These are phyloP conservation scores for Azorinus chamasolen DNA, from an alignment of 2,888 invertebrate species.

Conservation along the genomic window DNA sequence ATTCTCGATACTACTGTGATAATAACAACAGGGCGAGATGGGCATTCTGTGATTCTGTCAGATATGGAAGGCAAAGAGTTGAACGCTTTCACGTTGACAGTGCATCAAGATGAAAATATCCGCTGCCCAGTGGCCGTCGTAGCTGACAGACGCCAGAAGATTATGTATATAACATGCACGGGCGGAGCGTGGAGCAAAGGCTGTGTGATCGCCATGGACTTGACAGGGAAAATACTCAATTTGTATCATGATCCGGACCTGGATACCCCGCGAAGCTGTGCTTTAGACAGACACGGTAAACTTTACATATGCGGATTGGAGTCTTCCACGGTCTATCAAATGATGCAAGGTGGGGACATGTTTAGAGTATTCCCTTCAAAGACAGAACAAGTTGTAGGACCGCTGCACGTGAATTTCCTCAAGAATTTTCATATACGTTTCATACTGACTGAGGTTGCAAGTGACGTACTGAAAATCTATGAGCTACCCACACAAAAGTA, in stretches of 20 bases:
- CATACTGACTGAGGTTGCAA: constrained; percentile 52
- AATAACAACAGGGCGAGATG: constrained; percentile 52
- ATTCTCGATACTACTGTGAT: constrained; percentile 31
- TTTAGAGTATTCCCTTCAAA: constrained; percentile 52
- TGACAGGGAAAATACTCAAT: constrained; percentile 35
- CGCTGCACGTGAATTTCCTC: constrained; percentile 55
- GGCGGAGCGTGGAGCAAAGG: constrained; percentile 64
- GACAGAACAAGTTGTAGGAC: constrained; percentile 46
- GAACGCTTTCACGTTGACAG: constrained; percentile 41
- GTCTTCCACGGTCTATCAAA: constrained; percentile 56
- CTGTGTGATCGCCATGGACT: constrained; percentile 49
- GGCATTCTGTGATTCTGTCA: constrained; percentile 49
- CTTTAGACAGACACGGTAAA: constrained; percentile 52
- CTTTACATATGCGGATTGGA: constrained; percentile 56
- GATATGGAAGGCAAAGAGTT: constrained; percentile 53
- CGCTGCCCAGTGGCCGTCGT: constrained; percentile 51
- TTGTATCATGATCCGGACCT: constrained; percentile 53
- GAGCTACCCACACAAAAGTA: constrained; percentile 53
- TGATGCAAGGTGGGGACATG: constrained; percentile 34
- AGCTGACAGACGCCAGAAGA: constrained; percentile 34
- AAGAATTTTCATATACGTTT: constrained; percentile 52
- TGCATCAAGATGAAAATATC: constrained; percentile 56
- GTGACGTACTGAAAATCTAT: constrained; percentile 47
- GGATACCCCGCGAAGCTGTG: constrained; percentile 50
- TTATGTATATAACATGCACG: constrained; percentile 53